These are phyloP conservation scores for Seira ritae DNA, from an alignment of 2,888 invertebrate genomes.

Conservation along the genomic window DNA sequence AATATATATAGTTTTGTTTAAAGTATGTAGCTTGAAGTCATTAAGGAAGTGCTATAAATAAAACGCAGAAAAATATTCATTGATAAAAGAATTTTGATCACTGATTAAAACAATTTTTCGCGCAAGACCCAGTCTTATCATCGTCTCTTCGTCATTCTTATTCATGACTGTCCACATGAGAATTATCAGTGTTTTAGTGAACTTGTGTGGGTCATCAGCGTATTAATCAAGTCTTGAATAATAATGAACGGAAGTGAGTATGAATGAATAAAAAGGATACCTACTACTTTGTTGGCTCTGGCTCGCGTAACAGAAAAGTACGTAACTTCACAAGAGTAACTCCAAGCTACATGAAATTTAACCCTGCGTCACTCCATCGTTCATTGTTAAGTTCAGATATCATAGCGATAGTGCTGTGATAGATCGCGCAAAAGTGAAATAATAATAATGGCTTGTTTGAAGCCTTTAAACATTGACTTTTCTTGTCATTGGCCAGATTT, in stretches of 20 bases:
- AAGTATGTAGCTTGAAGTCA: not conserved
- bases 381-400: too few relatives aligned
- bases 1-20: not conserved
- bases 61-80: too few relatives aligned
- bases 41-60: too few relatives aligned
- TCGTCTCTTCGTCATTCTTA: not conserved
- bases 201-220: not conserved
- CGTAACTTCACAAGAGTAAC: too few relatives aligned
- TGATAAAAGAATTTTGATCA: not conserved
- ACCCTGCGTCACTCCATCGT: not conserved
- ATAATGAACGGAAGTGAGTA: not conserved
- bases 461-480: conserved; percentile 21
- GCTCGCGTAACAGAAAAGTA: not conserved
- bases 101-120: not conserved
- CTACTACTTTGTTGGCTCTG: not conserved
- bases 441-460: not conserved
- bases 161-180: not conserved
- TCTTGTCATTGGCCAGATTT: conserved; percentile 33
- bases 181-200: not conserved
- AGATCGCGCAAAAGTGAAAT: not conserved
- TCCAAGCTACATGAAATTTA: too few relatives aligned
- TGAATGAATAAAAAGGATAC: not conserved
- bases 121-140: not conserved
- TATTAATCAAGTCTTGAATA: not conserved
- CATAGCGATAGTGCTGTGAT: too few relatives aligned